Percentiles rank a stretch among this genome's conserved stretches.
These are phyloP conservation scores for Ormyrus rosae DNA, from an alignment of 2,888 invertebrate species.

Conservation along the genomic window DNA sequence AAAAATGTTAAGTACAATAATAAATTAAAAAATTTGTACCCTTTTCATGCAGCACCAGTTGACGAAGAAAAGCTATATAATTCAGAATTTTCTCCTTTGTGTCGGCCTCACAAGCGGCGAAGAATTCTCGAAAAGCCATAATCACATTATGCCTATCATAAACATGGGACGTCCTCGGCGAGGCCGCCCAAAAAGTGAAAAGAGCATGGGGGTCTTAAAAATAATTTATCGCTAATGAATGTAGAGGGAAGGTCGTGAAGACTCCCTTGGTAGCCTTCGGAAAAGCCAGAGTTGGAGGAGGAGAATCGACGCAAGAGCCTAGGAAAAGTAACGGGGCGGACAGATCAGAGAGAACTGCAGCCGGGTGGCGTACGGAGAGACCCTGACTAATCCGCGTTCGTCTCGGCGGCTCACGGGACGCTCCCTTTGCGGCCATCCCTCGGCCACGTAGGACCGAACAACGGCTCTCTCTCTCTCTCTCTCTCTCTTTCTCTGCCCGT, in stretches of 20 bases:
- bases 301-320: too few relatives aligned
- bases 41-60: too few relatives aligned
- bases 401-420: slow-evolving; percentile 70
- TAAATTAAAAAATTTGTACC: too few relatives aligned
- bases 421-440: neutral
- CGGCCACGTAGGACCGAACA: neutral
- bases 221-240: slow-evolving; percentile 48
- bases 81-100: too few relatives aligned
- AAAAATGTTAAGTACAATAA: too few relatives aligned
- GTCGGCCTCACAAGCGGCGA: too few relatives aligned
- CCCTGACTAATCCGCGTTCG: slow-evolving; percentile 74
- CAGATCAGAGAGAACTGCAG: slow-evolving; percentile 53
- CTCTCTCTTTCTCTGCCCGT: neutral
- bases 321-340: slow-evolving; percentile 53
- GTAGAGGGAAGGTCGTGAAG: slow-evolving; percentile 3
- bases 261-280: neutral
- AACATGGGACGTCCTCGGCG: neutral
- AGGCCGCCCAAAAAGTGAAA: slow-evolving; percentile 21
- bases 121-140: too few relatives aligned
- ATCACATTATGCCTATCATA: too few relatives aligned
- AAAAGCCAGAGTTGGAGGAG: too few relatives aligned
- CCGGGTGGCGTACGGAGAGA: slow-evolving; percentile 66
- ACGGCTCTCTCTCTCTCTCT: neutral
- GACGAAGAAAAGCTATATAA: too few relatives aligned
- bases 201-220: slow-evolving; percentile 8